Evolutionary conservation across 37 sponge, comb jelly and placozoan genomes (phyloP).

Genomic region (Aphrocallistes beatrix): DNA sequence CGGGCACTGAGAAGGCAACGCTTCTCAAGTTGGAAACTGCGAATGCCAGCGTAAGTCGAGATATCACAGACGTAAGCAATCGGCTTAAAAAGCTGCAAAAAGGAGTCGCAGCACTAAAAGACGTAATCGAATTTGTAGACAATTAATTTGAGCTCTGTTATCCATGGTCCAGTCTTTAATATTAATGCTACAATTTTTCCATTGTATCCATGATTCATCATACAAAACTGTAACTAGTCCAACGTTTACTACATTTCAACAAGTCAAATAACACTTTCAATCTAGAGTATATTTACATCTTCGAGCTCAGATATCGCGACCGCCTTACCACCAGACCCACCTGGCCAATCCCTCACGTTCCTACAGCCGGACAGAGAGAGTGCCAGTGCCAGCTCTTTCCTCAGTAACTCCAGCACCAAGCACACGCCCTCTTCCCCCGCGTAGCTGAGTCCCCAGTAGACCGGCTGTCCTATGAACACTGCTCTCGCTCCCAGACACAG

Average conservation of each 20-base stretch:
- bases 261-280: too few relatives aligned
- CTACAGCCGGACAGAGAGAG: constrained; percentile 54
- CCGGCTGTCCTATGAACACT: constrained; percentile 74
- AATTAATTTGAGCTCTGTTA: not conserved
- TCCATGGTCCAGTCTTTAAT: not conserved
- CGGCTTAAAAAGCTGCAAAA: not conserved
- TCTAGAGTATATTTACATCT: too few relatives aligned
- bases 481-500: constrained; percentile 73
- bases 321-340: not conserved
- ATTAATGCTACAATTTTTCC: not conserved
- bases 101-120: not conserved
- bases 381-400: constrained; percentile 54
- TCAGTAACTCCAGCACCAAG: constrained; percentile 47
- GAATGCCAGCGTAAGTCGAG: not conserved
- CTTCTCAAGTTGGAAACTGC: not conserved
- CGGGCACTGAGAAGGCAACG: not conserved
- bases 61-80: not conserved
- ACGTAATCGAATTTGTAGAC: not conserved
- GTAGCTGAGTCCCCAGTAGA: constrained; percentile 72
- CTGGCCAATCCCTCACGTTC: not conserved
- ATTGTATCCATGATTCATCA: too few relatives aligned
- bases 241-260: too few relatives aligned
- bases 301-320: too few relatives aligned
- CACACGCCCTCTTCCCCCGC: constrained; percentile 59
- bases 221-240: too few relatives aligned